Evolutionary conservation across 2,797 vertebrate species (phyloP).

Genomic region (Zenarchopterus dispar): DNA sequence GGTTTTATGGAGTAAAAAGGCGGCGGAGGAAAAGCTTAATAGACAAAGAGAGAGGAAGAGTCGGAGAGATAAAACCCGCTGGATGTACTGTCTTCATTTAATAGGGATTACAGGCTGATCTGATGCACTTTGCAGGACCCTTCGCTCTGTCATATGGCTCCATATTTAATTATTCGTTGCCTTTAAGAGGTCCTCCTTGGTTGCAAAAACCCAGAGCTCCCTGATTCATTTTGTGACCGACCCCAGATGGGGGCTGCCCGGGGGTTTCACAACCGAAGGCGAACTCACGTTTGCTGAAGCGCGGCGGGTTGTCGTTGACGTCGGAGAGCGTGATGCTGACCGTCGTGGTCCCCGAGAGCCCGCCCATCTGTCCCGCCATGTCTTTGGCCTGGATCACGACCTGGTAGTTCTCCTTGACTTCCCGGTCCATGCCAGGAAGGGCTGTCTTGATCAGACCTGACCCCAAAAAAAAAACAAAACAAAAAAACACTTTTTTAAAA

Average conservation of each 20-base stretch:
- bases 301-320: conserved; percentile 94
- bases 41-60: conserved; percentile 59
- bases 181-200: conserved; percentile 58
- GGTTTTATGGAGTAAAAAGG: conserved; percentile 61
- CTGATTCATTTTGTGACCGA: conserved; percentile 77
- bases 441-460: conserved; percentile 94
- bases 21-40: conserved; percentile 58
- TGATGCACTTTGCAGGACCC: conserved; percentile 74
- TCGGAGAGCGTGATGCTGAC: conserved; percentile 94
- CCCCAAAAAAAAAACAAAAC: too few relatives aligned
- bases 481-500: neutral
- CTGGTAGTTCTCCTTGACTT: conserved; percentile 92
- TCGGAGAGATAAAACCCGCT: conserved; percentile 60
- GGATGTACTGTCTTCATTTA: conserved; percentile 72
- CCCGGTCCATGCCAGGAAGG: conserved; percentile 93
- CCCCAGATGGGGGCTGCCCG: conserved; percentile 77
- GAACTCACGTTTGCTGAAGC: conserved; percentile 90
- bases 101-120: conserved; percentile 76
- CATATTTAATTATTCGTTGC: conserved; percentile 76
- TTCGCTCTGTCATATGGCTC: conserved; percentile 69
- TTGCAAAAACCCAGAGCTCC: conserved; percentile 50
- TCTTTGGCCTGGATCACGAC: conserved; percentile 97
- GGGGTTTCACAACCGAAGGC: neutral
- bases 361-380: conserved; percentile 98
- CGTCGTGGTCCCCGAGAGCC: conserved; percentile 91